Percentiles rank a stretch among this genome's conserved stretches.
phyloP scores from a whole-genome alignment of 2,888 invertebrate species.

The Anagyrus pseudococci region DNA sequence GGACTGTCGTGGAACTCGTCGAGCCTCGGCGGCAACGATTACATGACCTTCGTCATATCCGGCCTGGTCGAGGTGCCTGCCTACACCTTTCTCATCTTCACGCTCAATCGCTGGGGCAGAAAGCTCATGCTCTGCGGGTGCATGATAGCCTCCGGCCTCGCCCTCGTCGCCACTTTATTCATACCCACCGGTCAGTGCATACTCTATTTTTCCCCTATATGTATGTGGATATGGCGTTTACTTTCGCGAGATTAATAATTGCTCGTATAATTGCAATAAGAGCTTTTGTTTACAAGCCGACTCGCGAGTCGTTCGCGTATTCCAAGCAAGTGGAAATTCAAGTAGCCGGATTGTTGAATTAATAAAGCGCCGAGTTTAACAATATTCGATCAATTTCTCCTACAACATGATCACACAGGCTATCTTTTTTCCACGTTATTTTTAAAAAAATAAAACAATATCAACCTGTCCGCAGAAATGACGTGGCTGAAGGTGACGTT shows the following conservation, averaged over 20 bases:
- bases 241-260: too few relatives aligned
- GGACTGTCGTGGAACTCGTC: conserved; percentile 79
- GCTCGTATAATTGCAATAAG: background rate
- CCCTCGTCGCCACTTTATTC: conserved; percentile 67
- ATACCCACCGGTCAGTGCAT: conserved; percentile 65
- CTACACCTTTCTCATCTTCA: conserved; percentile 70
- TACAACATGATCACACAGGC: too few relatives aligned
- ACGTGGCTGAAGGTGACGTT: conserved; percentile 67
- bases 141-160: conserved; percentile 70
- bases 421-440: conserved; percentile 1
- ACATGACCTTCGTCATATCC: conserved; percentile 76
- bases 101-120: conserved; percentile 75
- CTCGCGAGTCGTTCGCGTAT: too few relatives aligned
- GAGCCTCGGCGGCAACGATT: conserved; percentile 74
- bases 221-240: too few relatives aligned
- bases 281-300: background rate
- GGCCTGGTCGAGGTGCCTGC: conserved; percentile 81
- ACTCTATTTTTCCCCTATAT: too few relatives aligned
- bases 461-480: conserved; percentile 61
- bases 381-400: too few relatives aligned
- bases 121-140: conserved; percentile 73
- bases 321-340: too few relatives aligned
- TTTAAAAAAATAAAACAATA: too few relatives aligned
- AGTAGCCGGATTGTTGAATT: too few relatives aligned
- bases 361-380: too few relatives aligned